Conservation (phyloP, 2,113 vertebrate genomes). For the Trogon surrucura region DNA sequence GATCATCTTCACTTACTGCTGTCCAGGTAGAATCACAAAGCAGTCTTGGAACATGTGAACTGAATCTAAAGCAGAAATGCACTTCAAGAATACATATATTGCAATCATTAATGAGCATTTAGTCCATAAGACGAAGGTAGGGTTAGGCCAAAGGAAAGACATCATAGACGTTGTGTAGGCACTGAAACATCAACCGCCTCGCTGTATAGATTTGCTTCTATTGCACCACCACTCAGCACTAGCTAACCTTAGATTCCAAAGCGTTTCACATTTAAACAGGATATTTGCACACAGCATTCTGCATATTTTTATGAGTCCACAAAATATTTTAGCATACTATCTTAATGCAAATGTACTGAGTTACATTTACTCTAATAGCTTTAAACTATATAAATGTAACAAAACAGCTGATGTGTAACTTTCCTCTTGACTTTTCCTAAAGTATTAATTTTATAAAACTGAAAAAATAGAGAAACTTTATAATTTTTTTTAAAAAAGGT, state of each 20-base stretch:
- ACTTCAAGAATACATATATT: not conserved
- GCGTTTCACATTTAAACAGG: not conserved
- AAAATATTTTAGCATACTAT: not conserved
- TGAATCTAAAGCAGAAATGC: not conserved
- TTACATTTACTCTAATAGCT: not conserved
- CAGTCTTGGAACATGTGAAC: not conserved
- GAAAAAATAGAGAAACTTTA: slow-evolving; percentile 1
- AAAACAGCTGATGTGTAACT: not conserved
- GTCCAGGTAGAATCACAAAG: not conserved
- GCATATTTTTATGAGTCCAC: not conserved
- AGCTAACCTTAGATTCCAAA: not conserved
- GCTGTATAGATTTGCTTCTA: not conserved
- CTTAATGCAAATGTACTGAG: not conserved
- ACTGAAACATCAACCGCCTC: not conserved
- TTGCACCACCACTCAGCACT: not conserved
- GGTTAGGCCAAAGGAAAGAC: not conserved
- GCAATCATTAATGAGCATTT: not conserved
- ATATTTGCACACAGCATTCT: not conserved
- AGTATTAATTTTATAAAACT: slow-evolving; percentile 1
- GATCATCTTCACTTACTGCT: not conserved
- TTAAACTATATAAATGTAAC: not conserved
- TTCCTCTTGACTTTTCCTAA: not conserved
- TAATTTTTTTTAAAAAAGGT: not conserved
- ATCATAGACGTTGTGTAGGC: not conserved
- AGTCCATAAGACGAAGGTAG: not conserved